A percentile compares a stretch with the other conserved stretches of the same genome.
Conservation (phyloP, 2,888 invertebrate genomes). For the Limenitis camilla region DNA sequence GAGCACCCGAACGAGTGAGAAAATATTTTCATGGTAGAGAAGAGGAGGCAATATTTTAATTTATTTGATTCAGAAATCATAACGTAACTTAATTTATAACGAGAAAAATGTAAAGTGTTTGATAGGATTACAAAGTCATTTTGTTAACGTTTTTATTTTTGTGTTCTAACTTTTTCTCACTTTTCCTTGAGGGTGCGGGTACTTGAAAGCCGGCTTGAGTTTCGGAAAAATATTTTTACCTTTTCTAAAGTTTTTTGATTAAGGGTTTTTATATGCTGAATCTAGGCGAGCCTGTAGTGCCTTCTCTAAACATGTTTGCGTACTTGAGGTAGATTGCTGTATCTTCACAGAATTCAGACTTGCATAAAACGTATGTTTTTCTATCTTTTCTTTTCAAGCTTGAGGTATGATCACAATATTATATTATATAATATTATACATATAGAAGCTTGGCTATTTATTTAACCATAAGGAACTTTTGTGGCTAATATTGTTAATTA, state of each 20-base stretch:
- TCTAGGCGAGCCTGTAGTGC: neutral
- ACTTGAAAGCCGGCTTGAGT: slow-evolving; percentile 10
- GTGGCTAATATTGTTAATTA: too few relatives aligned
- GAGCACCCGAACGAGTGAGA: slow-evolving; percentile 32
- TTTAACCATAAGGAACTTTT: too few relatives aligned
- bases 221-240: slow-evolving; percentile 14
- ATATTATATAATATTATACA: too few relatives aligned
- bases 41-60: slow-evolving; percentile 40
- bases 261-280: slow-evolving; percentile 9
- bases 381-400: slow-evolving; percentile 1
- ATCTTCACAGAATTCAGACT: slow-evolving; percentile 4
- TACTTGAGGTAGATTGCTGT: neutral
- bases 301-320: slow-evolving; percentile 5
- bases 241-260: slow-evolving; percentile 18
- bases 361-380: slow-evolving; percentile 1
- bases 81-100: slow-evolving; percentile 27
- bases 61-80: slow-evolving; percentile 27
- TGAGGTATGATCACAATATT: too few relatives aligned
- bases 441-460: too few relatives aligned
- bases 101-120: slow-evolving; percentile 26
- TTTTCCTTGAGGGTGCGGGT: slow-evolving; percentile 19
- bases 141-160: slow-evolving; percentile 23
- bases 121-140: slow-evolving; percentile 26
- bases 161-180: slow-evolving; percentile 16
- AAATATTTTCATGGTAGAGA: slow-evolving; percentile 41